Evolutionary conservation across 2,113 vertebrate genomes (phyloP), one percentile per base, ranked within the genome.

Genomic region (Verasper variegatus): DNA sequence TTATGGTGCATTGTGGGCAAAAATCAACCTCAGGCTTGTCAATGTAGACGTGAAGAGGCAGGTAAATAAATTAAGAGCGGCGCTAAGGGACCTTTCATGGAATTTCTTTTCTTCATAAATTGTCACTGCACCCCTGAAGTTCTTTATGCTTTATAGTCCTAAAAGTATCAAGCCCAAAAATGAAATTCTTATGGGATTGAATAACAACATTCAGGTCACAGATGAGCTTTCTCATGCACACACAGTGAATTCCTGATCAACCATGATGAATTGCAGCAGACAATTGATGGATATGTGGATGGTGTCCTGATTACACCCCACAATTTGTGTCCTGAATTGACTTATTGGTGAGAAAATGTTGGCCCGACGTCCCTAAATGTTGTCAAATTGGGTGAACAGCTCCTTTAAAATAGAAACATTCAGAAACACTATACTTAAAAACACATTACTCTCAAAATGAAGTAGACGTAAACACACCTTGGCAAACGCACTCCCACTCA

Each of bases 11-110:
- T 17, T 61, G 54, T 21, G 73, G 54, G n/a, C 35, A 62, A 76
- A 31, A 82, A 58, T 47, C 27, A 68, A 84, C 62, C n/a, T 40
- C 42, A 26, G 35, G 47, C 72, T 56, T 31, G 13, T 54, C 82
- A 78, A 71, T 68, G 64, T 45, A 60, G 40, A 71, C 37, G 31
- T 52, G 9, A 75, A 62, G 61, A 45, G 8, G 24, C 27, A 55
- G 14, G 55, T 55, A 64, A 67, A 83, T 71, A 70, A 82, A 85
- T 83, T 42, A 80, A 13, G 49, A 71, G 37, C 62, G 79, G 67
- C 72, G 73, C 64, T 31, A 5, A 7, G 31, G 31, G 31, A 31
- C 31, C 31, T 31, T 70, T 37, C 26, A 31, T 57, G 51, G 51
- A 20, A 7, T 51, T 4, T 8, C 17, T 47, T 47, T 17, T 18